A percentile compares a stretch with the other conserved stretches of the same genome.
Evolutionary conservation across 2,888 invertebrate genomes (phyloP).

Genomic region (Rhogogaster chlorosoma): DNA sequence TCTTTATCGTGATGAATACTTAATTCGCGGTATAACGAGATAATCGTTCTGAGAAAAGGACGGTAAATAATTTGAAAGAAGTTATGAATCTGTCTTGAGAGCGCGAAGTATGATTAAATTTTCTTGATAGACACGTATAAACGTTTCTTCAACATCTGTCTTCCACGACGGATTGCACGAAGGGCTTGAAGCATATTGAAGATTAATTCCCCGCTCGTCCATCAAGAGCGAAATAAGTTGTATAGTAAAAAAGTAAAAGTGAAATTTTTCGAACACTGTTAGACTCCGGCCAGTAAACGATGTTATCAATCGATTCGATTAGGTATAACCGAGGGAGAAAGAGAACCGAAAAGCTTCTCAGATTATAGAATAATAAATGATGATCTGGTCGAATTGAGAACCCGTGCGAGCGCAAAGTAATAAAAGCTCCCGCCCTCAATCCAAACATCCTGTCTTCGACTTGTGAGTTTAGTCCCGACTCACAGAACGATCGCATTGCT

Average conservation of each 20-base stretch:
- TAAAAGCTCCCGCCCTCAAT: constrained; percentile 66
- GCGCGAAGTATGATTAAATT: constrained; percentile 12
- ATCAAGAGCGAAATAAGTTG: not conserved
- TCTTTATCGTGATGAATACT: too few species aligned
- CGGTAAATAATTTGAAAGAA: not conserved
- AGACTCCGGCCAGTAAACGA: not conserved
- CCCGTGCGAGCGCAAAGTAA: constrained; percentile 60
- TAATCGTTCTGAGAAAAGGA: not conserved
- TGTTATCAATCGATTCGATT: not conserved
- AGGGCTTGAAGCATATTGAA: not conserved
- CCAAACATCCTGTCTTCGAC: constrained; percentile 70
- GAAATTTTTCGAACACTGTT: not conserved
- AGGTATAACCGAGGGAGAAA: not conserved
- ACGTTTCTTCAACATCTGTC: constrained; percentile 27
- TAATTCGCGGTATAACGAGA: too few species aligned
- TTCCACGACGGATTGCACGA: not conserved
- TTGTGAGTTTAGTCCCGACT: constrained; percentile 54
- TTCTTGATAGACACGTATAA: not conserved
- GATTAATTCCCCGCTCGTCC: constrained; percentile 5
- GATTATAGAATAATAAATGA: constrained; percentile 23
- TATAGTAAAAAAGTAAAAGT: not conserved
- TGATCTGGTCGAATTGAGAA: constrained; percentile 54
- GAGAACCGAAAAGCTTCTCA: not conserved
- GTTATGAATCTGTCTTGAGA: not conserved
- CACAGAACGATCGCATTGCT: constrained; percentile 36